A percentile compares a stretch with the other conserved stretches of the same genome.
Conservation (phyloP, 2,113 vertebrate species). For the Nycticebus coucang region DNA sequence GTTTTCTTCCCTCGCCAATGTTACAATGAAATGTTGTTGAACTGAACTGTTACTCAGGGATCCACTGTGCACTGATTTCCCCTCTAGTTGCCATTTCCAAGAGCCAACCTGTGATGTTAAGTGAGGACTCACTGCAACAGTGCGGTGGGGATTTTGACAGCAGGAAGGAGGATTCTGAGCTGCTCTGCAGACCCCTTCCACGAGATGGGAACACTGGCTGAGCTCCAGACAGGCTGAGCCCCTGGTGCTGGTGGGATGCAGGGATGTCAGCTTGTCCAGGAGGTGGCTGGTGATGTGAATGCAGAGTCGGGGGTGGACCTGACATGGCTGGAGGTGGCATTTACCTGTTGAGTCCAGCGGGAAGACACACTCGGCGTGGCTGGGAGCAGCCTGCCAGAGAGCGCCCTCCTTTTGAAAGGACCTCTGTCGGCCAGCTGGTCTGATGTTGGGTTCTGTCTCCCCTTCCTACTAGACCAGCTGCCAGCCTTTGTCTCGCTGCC, state of each 20-base stretch:
- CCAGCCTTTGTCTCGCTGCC: neutral
- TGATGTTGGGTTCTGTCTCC: neutral
- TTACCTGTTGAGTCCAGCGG: neutral
- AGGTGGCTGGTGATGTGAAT: neutral
- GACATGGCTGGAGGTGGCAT: fast-evolving
- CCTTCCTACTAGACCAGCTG: neutral
- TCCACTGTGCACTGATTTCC: too few relatives aligned
- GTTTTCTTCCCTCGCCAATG: too few relatives aligned
- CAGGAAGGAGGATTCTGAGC: neutral
- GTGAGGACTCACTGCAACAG: neutral
- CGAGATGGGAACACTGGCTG: neutral
- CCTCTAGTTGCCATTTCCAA: too few relatives aligned
- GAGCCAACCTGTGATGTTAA: too few relatives aligned
- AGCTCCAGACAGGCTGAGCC: neutral
- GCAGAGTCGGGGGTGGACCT: neutral
- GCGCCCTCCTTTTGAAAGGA: neutral
- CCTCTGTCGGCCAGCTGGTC: neutral
- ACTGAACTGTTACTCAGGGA: too few relatives aligned
- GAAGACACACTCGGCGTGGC: neutral
- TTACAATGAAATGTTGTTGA: too few relatives aligned
- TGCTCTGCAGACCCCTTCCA: neutral
- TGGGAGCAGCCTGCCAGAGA: neutral
- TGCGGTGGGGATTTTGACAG: neutral
- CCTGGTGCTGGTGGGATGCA: too few relatives aligned
- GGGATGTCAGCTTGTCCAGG: neutral